These are phyloP conservation scores for Orthochromis malagaraziensis DNA, from an alignment of 2,113 vertebrate genomes.

Conservation along the genomic window DNA sequence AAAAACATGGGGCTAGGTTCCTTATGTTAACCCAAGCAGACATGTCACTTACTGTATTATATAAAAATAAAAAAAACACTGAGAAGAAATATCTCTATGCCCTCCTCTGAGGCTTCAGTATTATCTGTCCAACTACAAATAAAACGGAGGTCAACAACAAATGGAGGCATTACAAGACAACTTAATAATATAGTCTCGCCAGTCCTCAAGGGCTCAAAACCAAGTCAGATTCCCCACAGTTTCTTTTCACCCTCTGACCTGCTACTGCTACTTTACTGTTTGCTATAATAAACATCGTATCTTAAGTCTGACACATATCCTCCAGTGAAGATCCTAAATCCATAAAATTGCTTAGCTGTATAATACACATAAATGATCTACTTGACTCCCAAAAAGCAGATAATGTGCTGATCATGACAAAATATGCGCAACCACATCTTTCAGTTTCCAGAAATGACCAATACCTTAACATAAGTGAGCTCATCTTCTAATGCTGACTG, in stretches of 20 bases:
- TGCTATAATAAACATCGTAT: neutral
- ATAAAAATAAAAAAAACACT: neutral
- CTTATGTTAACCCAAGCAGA: constrained; percentile 35
- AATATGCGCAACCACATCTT: neutral
- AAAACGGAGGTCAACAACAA: neutral
- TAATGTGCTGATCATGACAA: constrained; percentile 20
- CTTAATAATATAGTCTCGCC: neutral
- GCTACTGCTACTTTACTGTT: neutral
- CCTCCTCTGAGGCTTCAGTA: constrained; percentile 12
- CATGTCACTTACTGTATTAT: constrained; percentile 19
- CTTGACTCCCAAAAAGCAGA: neutral
- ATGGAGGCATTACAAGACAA: neutral
- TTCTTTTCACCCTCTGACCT: neutral
- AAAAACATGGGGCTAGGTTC: constrained; percentile 42
- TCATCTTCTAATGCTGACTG: constrained; percentile 13
- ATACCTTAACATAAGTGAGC: neutral
- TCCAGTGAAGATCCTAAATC: neutral
- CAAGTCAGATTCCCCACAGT: constrained; percentile 2
- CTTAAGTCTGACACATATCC: neutral
- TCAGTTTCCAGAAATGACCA: neutral
- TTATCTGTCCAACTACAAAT: neutral
- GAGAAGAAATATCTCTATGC: constrained; percentile 1
- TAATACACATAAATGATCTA: constrained; percentile 13
- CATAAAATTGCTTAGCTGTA: constrained; percentile 21
- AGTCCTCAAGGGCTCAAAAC: neutral